phyloP scores from a whole-genome alignment of 2,888 invertebrate genomes.

The Aquatica leii region DNA sequence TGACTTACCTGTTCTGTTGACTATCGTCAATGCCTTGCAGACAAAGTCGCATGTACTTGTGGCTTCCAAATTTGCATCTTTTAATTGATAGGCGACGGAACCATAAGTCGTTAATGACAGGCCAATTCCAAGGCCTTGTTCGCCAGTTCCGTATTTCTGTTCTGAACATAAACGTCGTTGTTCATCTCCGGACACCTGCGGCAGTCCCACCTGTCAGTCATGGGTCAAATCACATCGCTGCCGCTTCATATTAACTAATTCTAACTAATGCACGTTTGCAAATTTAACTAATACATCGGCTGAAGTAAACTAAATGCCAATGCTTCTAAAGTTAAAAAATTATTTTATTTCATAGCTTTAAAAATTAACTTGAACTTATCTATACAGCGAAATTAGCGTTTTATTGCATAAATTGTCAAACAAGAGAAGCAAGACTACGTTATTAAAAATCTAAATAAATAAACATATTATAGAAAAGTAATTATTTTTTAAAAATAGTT shows the following conservation, averaged over 20 bases:
- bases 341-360: not conserved
- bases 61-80: conserved; percentile 81
- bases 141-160: conserved; percentile 66
- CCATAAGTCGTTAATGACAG: conserved; percentile 73
- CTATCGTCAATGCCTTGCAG: conserved; percentile 74
- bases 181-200: conserved; percentile 77
- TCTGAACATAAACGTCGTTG: conserved; percentile 74
- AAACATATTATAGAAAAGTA: too few relatives aligned
- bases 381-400: not conserved
- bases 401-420: too few relatives aligned
- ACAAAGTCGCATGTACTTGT: conserved; percentile 78
- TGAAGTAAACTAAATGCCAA: conserved; percentile 16
- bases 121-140: conserved; percentile 58
- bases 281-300: conserved; percentile 18
- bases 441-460: too few relatives aligned
- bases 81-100: conserved; percentile 79
- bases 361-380: not conserved
- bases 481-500: too few relatives aligned
- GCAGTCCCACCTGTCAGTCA: conserved; percentile 56
- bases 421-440: too few relatives aligned
- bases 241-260: conserved; percentile 29
- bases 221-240: conserved; percentile 40
- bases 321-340: conserved; percentile 4
- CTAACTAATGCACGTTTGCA: conserved; percentile 30
- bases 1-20: conserved; percentile 74